Base-by-base conservation (phyloP, 37 sponge, comb jelly and placozoan species). In the Hexactinellida sp. region DNA sequence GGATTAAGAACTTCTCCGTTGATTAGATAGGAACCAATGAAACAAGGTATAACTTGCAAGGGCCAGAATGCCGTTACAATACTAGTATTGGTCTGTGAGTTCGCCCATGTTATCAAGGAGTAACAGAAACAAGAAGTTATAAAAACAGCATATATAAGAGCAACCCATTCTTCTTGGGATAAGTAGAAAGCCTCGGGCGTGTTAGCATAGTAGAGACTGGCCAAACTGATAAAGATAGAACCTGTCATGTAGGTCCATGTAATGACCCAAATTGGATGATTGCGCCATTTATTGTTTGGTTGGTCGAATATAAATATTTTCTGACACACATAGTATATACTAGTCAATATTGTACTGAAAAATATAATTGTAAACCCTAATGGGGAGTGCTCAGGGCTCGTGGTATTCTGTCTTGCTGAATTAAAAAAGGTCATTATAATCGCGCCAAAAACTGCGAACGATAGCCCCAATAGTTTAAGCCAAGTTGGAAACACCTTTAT, bases 31-130 rank as follows among this genome's bases (percentile, higher is more conserved):
- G 92, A 87, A 0, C 84, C 76, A 36, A 86, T 16, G 24, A 86
- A 87, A 39, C 85, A 76, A 9, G 87, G 83, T 30, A 85, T 38
- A 82, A 92, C 95, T 89, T 94, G 95, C 36, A 89, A 24, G 37
- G 95, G 95, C 91, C 93, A 92, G 84, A 92, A 94, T 30, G 93
- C 95, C 38, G 93, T 90, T n/a, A 92, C 91, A 10, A 94, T 32
- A 30, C 90, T 87, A 36, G 91, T 35, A 38, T 89, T 84, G 24
- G 92, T 71, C 35, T 92, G 93, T n/a, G 88, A 54, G 55, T 91
- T 92, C 30, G 90, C 83, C 95, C 95, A 94, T 21, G 93, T 91
- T 84, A 92, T 76, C 36, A 94, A 87, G 37, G 91, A 82, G 55
- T 92, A 94, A 87, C 95, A 94, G 24, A 94, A 83, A 71, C 90